phyloP scores from a whole-genome alignment of 2,888 invertebrate species.

The Tipula helvola region DNA sequence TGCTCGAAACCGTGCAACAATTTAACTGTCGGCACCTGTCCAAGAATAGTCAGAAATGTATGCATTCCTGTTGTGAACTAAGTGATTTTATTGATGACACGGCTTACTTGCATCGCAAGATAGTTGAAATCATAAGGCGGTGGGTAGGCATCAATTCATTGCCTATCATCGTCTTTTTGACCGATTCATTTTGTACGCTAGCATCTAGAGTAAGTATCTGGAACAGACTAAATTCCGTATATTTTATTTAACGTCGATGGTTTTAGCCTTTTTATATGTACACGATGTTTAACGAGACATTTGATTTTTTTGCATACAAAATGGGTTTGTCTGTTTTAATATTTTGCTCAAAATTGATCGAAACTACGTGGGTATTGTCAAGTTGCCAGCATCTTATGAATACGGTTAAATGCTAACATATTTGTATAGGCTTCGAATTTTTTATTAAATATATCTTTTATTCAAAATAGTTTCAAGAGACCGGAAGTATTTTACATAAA shows the following conservation, averaged over 20 bases:
- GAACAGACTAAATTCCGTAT: neutral
- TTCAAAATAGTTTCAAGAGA: neutral
- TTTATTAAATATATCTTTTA: neutral
- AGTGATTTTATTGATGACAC: neutral
- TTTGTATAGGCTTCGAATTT: neutral
- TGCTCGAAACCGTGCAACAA: neutral
- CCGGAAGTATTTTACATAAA: neutral
- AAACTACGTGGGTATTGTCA: neutral
- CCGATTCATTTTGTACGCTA: neutral
- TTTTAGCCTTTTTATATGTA: neutral
- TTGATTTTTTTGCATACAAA: neutral
- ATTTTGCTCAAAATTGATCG: neutral
- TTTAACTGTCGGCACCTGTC: neutral
- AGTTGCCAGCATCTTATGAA: neutral
- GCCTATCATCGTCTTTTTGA: neutral
- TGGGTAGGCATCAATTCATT: neutral
- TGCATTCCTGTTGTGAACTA: neutral
- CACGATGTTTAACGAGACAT: neutral
- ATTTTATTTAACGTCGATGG: neutral
- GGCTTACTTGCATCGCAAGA: neutral
- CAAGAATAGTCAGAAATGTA: neutral
- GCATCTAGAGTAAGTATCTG: neutral
- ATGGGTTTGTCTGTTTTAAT: neutral
- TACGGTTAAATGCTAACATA: neutral
- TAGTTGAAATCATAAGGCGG: neutral